Conservation (phyloP, 2,888 invertebrate species). For the Aspidapion aeneum region DNA sequence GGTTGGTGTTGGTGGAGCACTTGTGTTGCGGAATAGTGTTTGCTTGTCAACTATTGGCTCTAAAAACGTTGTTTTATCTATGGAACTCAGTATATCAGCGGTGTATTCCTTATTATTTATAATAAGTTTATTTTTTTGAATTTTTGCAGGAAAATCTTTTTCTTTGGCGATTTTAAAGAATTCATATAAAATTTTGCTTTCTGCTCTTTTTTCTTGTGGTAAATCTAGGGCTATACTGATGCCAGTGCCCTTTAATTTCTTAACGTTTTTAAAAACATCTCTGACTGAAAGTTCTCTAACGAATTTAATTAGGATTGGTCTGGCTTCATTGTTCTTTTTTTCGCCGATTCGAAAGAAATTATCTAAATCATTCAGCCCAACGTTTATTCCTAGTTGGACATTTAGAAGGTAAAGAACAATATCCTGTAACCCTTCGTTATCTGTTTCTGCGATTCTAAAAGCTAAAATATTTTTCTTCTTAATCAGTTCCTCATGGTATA, state of each 20-base stretch:
- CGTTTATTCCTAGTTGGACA: background rate
- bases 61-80: background rate
- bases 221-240: no score
- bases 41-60: background rate
- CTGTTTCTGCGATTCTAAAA: background rate
- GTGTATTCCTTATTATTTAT: background rate
- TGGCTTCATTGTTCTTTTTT: background rate
- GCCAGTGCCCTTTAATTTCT: background rate
- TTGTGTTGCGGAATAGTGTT: background rate
- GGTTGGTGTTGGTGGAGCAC: background rate
- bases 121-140: background rate
- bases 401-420: background rate
- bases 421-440: background rate
- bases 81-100: background rate
- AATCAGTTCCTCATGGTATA: background rate
- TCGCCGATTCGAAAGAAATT: slow-evolving; percentile 1
- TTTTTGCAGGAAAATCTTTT: background rate
- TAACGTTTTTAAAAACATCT: background rate
- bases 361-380: background rate
- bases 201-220: background rate
- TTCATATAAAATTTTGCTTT: slow-evolving; percentile 4
- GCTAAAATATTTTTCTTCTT: background rate
- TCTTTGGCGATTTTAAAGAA: background rate
- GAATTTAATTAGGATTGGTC: slow-evolving; percentile 1
- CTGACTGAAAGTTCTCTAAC: background rate